Base-by-base conservation (phyloP, 2,888 invertebrate species). In the Diaprepes abbreviatus region DNA sequence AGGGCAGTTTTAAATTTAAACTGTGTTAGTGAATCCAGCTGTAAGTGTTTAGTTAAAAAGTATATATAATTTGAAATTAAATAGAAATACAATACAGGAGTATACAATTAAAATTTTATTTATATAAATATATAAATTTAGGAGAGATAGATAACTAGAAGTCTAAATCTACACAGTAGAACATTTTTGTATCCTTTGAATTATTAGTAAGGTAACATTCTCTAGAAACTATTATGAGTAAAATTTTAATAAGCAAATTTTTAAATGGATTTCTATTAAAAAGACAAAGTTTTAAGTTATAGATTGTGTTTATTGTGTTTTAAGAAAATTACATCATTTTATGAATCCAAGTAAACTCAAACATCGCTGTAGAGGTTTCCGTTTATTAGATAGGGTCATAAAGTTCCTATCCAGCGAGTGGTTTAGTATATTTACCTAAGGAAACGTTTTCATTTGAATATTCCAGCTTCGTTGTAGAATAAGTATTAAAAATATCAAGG, bases 281-380 rank as follows among this genome's bases (percentile, higher is more conserved):
- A 54, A 54, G n/a, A 45, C 35, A 10, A 17, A 24, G 7, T 55
- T 55, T 55, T 14, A 38, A 38, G 36, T 55, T 36, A 38, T 16
- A 55, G 55, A 36, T 55, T 38, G 55, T 55, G 35, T 55, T 55
- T 55, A 38, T 55, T 38, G 55, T 38, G 38, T 55, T 55, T 55
- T 55, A 55, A 55, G 55, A 36, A 55, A 55, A 55, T 55, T 55
- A 55, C 38, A 55, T 55, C 55, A 10, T 36, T 55, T 55, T 55
- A 55, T 24, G 35, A 24, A 36, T 24, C 12, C 6, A 9, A 36
- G 10, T 9, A 36, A 35, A 55, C 36, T 55, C 21, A 55, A 55
- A 36, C 21, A 36, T 55, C 38, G 55, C 38, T 36, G 14, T 36
- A 38, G 21, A 36, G 14, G 36, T 55, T 55, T 21, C 24, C 21